Percentiles rank a stretch among this genome's conserved stretches.
Evolutionary conservation across 2,113 vertebrate species (phyloP).

Genomic region (Ammodytes marinus): DNA sequence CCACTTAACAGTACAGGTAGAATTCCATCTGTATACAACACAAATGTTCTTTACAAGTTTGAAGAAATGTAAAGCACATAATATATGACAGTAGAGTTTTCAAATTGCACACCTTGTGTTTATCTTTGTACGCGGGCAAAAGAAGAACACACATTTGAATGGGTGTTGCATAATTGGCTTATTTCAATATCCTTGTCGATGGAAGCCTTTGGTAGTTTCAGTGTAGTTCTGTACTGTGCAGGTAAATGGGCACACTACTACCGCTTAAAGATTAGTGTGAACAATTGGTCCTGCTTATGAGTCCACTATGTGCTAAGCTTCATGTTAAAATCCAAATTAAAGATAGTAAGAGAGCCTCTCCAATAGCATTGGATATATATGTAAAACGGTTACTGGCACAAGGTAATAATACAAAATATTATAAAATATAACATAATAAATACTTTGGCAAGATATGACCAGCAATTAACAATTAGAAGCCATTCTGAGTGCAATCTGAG

Average conservation of each 20-base stretch:
- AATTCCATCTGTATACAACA: conserved; percentile 66
- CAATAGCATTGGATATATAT: conserved; percentile 3
- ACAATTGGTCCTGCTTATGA: conserved; percentile 11
- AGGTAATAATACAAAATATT: conserved; percentile 52
- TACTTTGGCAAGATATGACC: conserved; percentile 60
- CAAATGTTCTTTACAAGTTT: conserved; percentile 34
- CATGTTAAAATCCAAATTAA: conserved; percentile 36
- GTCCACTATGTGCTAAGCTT: conserved; percentile 11
- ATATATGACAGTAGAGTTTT: conserved; percentile 16
- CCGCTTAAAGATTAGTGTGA: background rate
- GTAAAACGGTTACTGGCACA: conserved; percentile 37
- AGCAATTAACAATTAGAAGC: conserved; percentile 43
- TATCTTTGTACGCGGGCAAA: background rate
- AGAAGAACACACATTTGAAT: background rate
- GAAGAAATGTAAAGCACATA: conserved; percentile 29
- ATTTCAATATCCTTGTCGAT: conserved; percentile 19
- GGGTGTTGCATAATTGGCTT: background rate
- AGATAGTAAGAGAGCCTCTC: background rate
- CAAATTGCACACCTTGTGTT: conserved; percentile 1
- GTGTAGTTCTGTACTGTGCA: conserved; percentile 32
- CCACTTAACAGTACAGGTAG: conserved; percentile 57
- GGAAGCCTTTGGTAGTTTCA: conserved; percentile 71
- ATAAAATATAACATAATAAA: conserved; percentile 44
- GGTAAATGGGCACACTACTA: conserved; percentile 22
- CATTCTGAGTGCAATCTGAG: background rate